These are phyloP conservation scores for Drosophila kepulauana DNA, from an alignment of 1,140 invertebrate species.

Conservation along the genomic window DNA sequence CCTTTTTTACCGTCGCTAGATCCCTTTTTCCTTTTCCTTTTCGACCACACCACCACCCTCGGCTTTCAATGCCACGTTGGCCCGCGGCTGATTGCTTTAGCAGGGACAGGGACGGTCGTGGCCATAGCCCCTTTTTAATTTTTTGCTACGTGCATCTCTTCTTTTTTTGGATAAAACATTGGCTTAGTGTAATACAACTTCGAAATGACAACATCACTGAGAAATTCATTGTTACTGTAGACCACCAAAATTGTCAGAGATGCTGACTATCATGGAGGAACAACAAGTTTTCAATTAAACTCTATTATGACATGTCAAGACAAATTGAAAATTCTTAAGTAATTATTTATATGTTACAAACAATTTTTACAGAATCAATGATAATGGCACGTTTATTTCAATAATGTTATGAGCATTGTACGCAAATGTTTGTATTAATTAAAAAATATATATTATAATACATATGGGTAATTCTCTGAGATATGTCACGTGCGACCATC, in stretches of 20 bases:
- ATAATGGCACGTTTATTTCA: background rate
- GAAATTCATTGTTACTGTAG: constrained; percentile 46
- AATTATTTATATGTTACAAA: constrained; percentile 42
- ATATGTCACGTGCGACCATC: too few relatives aligned
- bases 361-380: too few relatives aligned
- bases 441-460: too few relatives aligned
- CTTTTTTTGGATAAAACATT: constrained; percentile 24
- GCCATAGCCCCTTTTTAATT: constrained; percentile 32
- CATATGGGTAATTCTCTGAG: too few relatives aligned
- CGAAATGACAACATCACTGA: constrained; percentile 67
- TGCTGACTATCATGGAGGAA: constrained; percentile 31
- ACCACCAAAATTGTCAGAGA: constrained; percentile 24
- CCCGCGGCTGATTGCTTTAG: constrained; percentile 58
- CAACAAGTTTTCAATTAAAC: constrained; percentile 70
- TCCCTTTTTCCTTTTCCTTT: constrained; percentile 17
- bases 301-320: constrained; percentile 32
- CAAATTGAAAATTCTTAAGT: constrained; percentile 48
- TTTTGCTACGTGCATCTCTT: constrained; percentile 5
- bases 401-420: too few relatives aligned
- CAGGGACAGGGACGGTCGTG: constrained; percentile 35
- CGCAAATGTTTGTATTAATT: too few relatives aligned
- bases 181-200: constrained; percentile 64
- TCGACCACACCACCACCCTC: constrained; percentile 18
- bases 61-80: constrained; percentile 28
- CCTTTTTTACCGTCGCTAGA: constrained; percentile 69